phyloP scores from a whole-genome alignment of 2,888 invertebrate genomes.

The Trachelus troglodyta region DNA sequence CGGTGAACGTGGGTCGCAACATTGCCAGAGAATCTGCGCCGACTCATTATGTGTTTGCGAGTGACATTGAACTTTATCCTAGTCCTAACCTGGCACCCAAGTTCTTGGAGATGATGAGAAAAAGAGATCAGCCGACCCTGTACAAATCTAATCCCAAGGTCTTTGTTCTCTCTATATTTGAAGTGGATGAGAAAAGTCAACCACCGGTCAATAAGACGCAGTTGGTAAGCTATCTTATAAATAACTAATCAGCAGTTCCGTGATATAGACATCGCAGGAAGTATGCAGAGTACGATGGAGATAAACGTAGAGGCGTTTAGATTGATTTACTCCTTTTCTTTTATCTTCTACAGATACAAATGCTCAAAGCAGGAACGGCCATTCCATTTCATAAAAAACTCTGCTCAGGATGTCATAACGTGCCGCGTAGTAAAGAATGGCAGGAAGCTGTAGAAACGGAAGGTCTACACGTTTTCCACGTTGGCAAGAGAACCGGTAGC shows the following conservation, averaged over 20 bases:
- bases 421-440: slow-evolving; percentile 89
- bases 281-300: not conserved
- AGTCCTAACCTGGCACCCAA: slow-evolving; percentile 82
- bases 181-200: slow-evolving; percentile 75
- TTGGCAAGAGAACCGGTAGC: slow-evolving; percentile 83
- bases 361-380: slow-evolving; percentile 82
- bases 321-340: not conserved
- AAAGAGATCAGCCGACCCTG: slow-evolving; percentile 75
- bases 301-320: not conserved
- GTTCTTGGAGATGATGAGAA: slow-evolving; percentile 87
- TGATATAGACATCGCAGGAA: too few species aligned
- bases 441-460: slow-evolving; percentile 78
- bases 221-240: slow-evolving; percentile 56
- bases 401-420: slow-evolving; percentile 89
- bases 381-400: slow-evolving; percentile 93
- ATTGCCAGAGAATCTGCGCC: slow-evolving; percentile 86
- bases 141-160: slow-evolving; percentile 76
- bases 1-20: slow-evolving; percentile 91
- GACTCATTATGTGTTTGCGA: slow-evolving; percentile 85
- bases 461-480: slow-evolving; percentile 83
- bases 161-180: slow-evolving; percentile 90
- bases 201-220: slow-evolving; percentile 58
- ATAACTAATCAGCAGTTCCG: not conserved
- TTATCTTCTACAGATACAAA: slow-evolving; percentile 67
- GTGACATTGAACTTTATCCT: slow-evolving; percentile 92